Evolutionary conservation across 2,888 invertebrate species (phyloP).

Genomic region (Tortrix viridana): DNA sequence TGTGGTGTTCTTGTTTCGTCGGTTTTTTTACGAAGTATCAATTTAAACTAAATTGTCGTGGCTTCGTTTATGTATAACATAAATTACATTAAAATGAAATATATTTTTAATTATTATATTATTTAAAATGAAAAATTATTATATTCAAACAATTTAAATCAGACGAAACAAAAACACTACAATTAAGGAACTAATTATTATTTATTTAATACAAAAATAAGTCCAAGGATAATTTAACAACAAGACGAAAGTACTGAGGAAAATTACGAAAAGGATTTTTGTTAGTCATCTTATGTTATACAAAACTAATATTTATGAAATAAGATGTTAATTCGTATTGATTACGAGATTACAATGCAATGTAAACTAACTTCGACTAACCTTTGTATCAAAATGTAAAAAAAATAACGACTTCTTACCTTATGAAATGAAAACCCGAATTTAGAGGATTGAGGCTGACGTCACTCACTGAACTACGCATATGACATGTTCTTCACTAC

Average conservation of each 20-base stretch:
- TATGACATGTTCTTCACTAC: conserved; percentile 12
- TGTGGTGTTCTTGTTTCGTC: too few species aligned
- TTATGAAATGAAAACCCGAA: conserved; percentile 27
- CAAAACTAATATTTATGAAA: conserved; percentile 73
- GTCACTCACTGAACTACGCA: conserved; percentile 27
- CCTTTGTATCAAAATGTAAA: conserved; percentile 72
- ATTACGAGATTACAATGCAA: conserved; percentile 70
- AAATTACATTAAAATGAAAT: too few species aligned
- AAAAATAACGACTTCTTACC: conserved; percentile 52
- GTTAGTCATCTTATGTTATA: conserved; percentile 72
- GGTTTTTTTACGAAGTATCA: too few species aligned
- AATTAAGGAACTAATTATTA: too few species aligned
- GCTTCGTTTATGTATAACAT: too few species aligned
- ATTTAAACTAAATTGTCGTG: too few species aligned
- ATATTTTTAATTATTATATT: too few species aligned
- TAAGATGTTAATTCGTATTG: conserved; percentile 69
- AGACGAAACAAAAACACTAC: too few species aligned
- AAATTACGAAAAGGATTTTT: conserved; percentile 57
- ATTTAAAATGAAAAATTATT: too few species aligned
- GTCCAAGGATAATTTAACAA: not conserved
- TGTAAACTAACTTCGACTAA: conserved; percentile 72
- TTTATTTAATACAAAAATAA: not conserved
- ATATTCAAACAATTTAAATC: too few species aligned
- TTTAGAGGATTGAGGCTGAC: conserved; percentile 24
- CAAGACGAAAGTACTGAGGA: conserved; percentile 47